Base-by-base conservation (phyloP, 2,888 invertebrate genomes). In the Hypselothyrea guttata region DNA sequence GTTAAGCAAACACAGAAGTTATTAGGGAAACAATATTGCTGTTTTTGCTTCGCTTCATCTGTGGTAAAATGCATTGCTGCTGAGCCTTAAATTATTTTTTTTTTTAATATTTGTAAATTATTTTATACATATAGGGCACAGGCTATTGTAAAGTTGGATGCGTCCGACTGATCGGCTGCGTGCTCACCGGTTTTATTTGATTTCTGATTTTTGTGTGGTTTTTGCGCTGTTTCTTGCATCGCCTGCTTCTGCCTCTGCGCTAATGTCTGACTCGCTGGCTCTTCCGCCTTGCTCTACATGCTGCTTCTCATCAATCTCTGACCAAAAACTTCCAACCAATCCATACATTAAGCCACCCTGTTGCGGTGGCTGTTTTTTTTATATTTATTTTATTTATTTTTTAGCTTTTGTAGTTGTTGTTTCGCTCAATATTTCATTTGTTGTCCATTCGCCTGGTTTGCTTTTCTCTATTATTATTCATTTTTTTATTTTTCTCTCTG, bases 391-490 rank as follows among this genome's bases (percentile, higher is more conserved):
- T 18, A 16, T 16, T 16, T 28, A 37, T 51, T 27, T 63, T 49
- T 27, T 52, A 7, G 27, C 15, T 53, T 11, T 42, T 35, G 35
- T 27, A 46, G 15, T 46, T 30, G 38, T 38, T 37, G 61, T 47
- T 51, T 54, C 51, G 34, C 48, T 52, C 46, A 40, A 47, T 54
- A 67, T 51, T 54, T 69, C 53, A 61, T 60, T 56, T 49, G 37
- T 49, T 71, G 44, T 56, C 35, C 47, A 30, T 44, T 46, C 52
- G 34, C 46, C 33, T 38, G 42, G 33, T 54, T 64, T 65, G 60
- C 65, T 69, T 64, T 66, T 54, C 62, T 59, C 70, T 68, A 38
- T 49, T 44, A 54, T 47, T 28, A n/a, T n/a, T n/a, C n/a, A n/a
- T n/a, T 22, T 28, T 46, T 44, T 49, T 47, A 8, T 49, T 34